Base-by-base conservation (phyloP, 2,888 invertebrate genomes). In the Clusia tigrina region DNA sequence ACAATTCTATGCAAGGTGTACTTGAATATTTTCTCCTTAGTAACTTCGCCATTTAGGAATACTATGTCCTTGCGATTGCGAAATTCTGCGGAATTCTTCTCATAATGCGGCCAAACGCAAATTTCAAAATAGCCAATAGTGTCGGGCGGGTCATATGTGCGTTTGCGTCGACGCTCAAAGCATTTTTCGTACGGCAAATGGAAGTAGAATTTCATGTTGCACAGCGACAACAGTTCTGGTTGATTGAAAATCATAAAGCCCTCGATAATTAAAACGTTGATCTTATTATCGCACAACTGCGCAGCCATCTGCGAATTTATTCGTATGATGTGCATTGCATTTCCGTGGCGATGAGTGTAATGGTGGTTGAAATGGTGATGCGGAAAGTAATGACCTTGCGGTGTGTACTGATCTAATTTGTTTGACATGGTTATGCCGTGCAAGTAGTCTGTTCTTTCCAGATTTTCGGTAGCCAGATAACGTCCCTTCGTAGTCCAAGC, bases 101-200 rank as follows among this genome's bases (percentile, higher is more conserved):
- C 74, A 79, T 95, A 93, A 89, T n/a, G 71, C 10, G 96, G 96
- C 96, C 96, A 97, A n/a, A 92, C 94, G 78, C 91, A 89, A 69
- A 84, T 84, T 52, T 96, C 94, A 85, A 96, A 96, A 85, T 96
- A 97, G 0, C 94, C 94, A 0, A 89, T 89, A 1, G 91, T 77
- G 66, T 97, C 96, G 1, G 96, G 92, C 20, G 96, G 96, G 58
- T 91, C 89, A 80, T 96, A 97, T n/a, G 85, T 81, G 37, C 93
- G 84, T 22, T 73, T 73, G 32, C 80, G 78, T 65, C 94, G 87
- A 22, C 95, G 86, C 26, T 85, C 72, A 70, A 83, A 84, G 74
- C 94, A 93, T 78, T 89, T 88, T 26, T 89, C 89, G 79, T 87
- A 89, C 57, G 87, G 86, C 74, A 94, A 81, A 48, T 89, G 88